Percentiles rank a stretch among this genome's conserved stretches.
Evolutionary conservation across 1,140 invertebrate genomes (phyloP).

Genomic region (Papilio polytes): DNA sequence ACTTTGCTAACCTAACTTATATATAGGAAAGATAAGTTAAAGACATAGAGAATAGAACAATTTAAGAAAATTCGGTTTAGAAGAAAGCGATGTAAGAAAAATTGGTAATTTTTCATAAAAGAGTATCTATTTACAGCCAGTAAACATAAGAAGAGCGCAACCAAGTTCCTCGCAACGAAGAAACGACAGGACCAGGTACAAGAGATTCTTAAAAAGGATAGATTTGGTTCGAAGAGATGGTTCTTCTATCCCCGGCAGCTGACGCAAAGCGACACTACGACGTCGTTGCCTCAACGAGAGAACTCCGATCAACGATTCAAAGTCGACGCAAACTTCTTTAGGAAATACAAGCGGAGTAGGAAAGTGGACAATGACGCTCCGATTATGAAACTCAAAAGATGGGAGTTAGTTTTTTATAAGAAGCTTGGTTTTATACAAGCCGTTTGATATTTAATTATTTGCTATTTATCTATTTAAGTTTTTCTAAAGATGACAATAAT

Average conservation of each 20-base stretch:
- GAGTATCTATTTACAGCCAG: slow-evolving; percentile 58
- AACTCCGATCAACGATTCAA: slow-evolving; percentile 69
- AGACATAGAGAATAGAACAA: no score
- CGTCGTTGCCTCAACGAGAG: slow-evolving; percentile 48
- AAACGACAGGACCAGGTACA: slow-evolving; percentile 71
- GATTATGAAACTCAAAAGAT: slow-evolving; percentile 71
- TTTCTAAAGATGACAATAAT: background rate
- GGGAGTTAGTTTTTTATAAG: slow-evolving; percentile 76
- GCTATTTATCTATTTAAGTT: slow-evolving; percentile 46
- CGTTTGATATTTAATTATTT: slow-evolving; percentile 53
- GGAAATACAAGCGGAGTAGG: slow-evolving; percentile 70
- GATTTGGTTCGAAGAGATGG: slow-evolving; percentile 72
- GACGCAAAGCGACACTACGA: slow-evolving; percentile 42
- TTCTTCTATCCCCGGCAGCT: slow-evolving; percentile 65
- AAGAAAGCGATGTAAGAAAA: no score
- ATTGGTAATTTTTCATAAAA: background rate
- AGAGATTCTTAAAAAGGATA: slow-evolving; percentile 71
- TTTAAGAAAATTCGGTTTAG: no score
- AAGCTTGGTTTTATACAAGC: slow-evolving; percentile 76
- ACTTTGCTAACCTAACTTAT: no score
- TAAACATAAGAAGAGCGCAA: slow-evolving; percentile 64
- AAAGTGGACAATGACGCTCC: slow-evolving; percentile 65
- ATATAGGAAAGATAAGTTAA: no score
- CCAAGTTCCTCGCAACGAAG: slow-evolving; percentile 72
- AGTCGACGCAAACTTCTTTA: slow-evolving; percentile 71